Evolutionary conservation across 2,888 invertebrate genomes (phyloP).

Genomic region (Trachelus stipa): DNA sequence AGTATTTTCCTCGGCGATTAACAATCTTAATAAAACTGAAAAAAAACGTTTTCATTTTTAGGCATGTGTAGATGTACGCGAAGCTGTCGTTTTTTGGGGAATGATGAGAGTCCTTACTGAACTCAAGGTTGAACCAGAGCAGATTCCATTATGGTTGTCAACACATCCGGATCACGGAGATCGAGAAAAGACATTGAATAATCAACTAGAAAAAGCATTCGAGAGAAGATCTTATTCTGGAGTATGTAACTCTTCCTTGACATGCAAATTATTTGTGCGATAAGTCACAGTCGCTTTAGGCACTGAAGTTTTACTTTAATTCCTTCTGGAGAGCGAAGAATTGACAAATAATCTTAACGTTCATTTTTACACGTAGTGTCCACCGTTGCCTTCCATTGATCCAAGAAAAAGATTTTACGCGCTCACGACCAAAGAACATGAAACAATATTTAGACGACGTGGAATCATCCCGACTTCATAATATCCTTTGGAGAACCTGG

Average conservation of each 20-base stretch:
- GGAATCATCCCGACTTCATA: slow-evolving; percentile 32
- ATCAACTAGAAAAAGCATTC: slow-evolving; percentile 64
- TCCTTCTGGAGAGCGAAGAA: neutral
- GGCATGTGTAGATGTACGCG: slow-evolving; percentile 69
- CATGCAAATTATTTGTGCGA: neutral
- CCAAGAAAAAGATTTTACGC: slow-evolving; percentile 41
- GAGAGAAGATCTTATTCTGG: slow-evolving; percentile 40
- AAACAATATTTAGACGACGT: slow-evolving; percentile 32
- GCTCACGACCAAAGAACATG: slow-evolving; percentile 38
- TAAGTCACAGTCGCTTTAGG: neutral
- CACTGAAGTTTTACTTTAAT: neutral
- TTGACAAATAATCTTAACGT: too few species aligned
- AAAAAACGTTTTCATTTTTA: slow-evolving; percentile 22
- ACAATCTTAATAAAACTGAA: neutral
- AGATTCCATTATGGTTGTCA: slow-evolving; percentile 67
- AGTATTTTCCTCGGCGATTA: neutral
- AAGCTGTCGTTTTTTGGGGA: slow-evolving; percentile 71
- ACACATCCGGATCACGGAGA: slow-evolving; percentile 70
- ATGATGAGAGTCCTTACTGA: slow-evolving; percentile 63
- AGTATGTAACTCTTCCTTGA: slow-evolving; percentile 32
- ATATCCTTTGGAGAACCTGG: too few species aligned
- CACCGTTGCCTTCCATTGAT: slow-evolving; percentile 38
- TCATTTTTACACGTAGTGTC: slow-evolving; percentile 42
- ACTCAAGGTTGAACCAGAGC: slow-evolving; percentile 33
- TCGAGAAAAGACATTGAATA: slow-evolving; percentile 64